Conservation (phyloP, 2,888 invertebrate species). For the Adela reaumurella region DNA sequence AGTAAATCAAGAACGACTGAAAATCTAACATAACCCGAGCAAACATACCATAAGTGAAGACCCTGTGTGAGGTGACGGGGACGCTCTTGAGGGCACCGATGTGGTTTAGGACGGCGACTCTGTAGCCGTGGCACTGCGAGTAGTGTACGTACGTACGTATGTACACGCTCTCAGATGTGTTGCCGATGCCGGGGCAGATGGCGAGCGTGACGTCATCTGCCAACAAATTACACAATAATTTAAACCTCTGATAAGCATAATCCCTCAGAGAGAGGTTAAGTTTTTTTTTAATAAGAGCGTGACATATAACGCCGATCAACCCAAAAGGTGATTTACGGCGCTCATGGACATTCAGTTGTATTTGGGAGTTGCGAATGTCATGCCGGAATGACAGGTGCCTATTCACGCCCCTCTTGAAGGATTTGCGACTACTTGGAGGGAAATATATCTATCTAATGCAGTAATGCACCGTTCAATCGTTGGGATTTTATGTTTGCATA, state of each 20-base stretch:
- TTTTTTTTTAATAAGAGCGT: not conserved
- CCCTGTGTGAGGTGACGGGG: slow-evolving; percentile 80
- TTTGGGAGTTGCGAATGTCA: too few relatives aligned
- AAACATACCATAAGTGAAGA: slow-evolving; percentile 85
- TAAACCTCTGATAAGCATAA: slow-evolving; percentile 2
- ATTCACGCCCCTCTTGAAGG: too few relatives aligned
- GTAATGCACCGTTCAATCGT: too few relatives aligned
- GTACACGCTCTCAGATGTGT: slow-evolving; percentile 91
- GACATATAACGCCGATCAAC: too few relatives aligned
- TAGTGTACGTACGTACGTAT: slow-evolving; percentile 90
- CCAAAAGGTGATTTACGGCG: too few relatives aligned
- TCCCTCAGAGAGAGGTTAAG: slow-evolving; percentile 4
- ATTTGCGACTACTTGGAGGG: not conserved
- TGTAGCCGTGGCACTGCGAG: slow-evolving; percentile 86
- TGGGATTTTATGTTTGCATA: too few relatives aligned
- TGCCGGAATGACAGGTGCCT: too few relatives aligned
- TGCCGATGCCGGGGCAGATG: slow-evolving; percentile 90
- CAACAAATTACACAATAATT: not conserved
- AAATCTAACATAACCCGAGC: too few relatives aligned
- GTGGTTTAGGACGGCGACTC: slow-evolving; percentile 92
- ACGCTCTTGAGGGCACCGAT: slow-evolving; percentile 85
- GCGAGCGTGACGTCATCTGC: slow-evolving; percentile 84
- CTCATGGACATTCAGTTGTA: too few relatives aligned
- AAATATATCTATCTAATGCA: not conserved
- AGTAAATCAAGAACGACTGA: too few relatives aligned